Base-by-base conservation (phyloP, 2,888 invertebrate genomes). In the Cryptocephalus primarius region DNA sequence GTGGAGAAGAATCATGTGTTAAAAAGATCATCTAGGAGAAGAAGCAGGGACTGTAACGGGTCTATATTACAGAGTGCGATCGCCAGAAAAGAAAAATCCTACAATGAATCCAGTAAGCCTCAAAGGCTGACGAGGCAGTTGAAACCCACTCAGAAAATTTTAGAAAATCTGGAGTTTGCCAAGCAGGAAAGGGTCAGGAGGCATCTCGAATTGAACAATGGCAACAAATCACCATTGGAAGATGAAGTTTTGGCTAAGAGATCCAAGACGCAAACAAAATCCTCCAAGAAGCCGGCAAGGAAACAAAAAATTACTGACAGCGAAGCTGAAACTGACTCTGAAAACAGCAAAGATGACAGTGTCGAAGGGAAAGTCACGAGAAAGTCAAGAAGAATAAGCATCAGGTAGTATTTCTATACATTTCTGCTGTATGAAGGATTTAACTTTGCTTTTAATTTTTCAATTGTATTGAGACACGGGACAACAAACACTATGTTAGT, bases 11-110 rank as follows among this genome's bases (percentile, higher is more conserved):
- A 55, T 12, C 48, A 75, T 46, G 73, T 70, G 42, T 57, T 77
- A 1, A 85, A 84, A 64, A 73, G 84, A 13, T 79, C 80, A 1
- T 77, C 80, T 0, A 74, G 82, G 44, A 73, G 82, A 34, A 71
- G 79, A 41, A 79, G 79, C 54, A 81, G 79, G 60, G 81, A 82
- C 55, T 75, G 70, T 39, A 68, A 68, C 11, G 77, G 80, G 51
- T 81, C 82, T 42, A 76, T 83, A 32, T 65, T 85, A 14, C 81
- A 83, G 51, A 80, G 77, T 65, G 83, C 84, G 9, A 84, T 84
- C 57, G 83, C 83, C 1, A 73, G 83, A 10, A 85, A 85, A 62
- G 82, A 84, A 62, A 84, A 83, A 56, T 79, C 79, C 1, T 82
- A 80, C 57, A 78, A 78, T 56, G 75, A 76, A 56, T 61, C 71